A percentile compares a stretch with the other conserved stretches of the same genome.
Evolutionary conservation across 2,888 invertebrate genomes (phyloP).

Genomic region (Athalia circularis): DNA sequence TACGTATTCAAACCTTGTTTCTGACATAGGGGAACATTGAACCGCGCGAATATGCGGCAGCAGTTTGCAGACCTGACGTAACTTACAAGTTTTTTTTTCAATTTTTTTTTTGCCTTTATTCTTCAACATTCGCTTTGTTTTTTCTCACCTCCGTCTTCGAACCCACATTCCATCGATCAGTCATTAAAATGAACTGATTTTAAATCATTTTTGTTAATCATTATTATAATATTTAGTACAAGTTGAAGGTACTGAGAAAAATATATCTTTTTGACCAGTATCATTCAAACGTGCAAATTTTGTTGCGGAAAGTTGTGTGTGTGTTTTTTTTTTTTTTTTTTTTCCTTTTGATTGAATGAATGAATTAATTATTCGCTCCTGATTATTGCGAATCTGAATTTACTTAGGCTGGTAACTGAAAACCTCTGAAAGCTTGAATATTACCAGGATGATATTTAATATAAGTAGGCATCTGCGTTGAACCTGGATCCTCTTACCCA

Average conservation of each 20-base stretch:
- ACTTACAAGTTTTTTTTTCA: conserved; percentile 9
- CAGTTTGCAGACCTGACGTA: conserved; percentile 27
- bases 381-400: neutral
- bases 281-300: neutral
- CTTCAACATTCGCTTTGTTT: too few relatives aligned
- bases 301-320: neutral
- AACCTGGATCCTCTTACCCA: conserved; percentile 8
- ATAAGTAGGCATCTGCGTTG: conserved; percentile 20
- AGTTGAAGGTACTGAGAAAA: neutral
- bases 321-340: too few relatives aligned
- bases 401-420: conserved; percentile 30
- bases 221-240: too few relatives aligned
- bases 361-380: neutral
- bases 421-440: neutral
- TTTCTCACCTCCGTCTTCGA: too few relatives aligned
- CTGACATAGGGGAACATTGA: conserved; percentile 42
- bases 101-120: too few relatives aligned
- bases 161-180: too few relatives aligned
- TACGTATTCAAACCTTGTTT: conserved; percentile 41
- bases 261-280: neutral
- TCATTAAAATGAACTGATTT: too few relatives aligned
- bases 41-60: conserved; percentile 31
- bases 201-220: too few relatives aligned
- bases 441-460: conserved; percentile 7
- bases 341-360: neutral